phyloP scores from a whole-genome alignment of 2,888 invertebrate genomes.

The Stenchaetothrips biformis region DNA sequence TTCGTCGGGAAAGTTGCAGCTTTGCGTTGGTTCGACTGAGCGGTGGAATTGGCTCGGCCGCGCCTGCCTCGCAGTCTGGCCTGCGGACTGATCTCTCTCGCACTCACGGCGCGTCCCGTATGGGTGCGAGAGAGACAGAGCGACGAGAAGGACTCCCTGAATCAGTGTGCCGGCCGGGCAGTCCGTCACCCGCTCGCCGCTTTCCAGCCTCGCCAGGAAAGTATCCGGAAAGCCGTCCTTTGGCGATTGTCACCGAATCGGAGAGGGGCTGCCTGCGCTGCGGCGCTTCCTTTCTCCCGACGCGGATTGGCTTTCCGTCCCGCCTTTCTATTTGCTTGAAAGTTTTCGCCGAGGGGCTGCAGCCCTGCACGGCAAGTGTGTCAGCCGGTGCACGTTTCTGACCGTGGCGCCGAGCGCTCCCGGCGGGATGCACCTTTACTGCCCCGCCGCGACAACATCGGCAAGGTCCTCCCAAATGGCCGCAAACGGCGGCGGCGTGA shows the following conservation, averaged over 20 bases:
- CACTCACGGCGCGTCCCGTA: too few relatives aligned
- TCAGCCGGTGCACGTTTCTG: too few relatives aligned
- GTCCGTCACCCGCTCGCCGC: neutral
- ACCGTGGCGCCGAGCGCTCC: neutral
- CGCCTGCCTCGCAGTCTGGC: too few relatives aligned
- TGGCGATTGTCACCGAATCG: neutral
- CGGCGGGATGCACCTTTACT: neutral
- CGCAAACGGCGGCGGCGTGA: too few relatives aligned
- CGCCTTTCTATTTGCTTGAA: neutral
- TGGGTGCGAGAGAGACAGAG: too few relatives aligned
- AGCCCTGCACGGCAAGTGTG: neutral
- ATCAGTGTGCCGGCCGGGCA: neutral
- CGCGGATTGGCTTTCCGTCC: neutral
- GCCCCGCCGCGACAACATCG: neutral
- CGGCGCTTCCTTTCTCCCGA: neutral
- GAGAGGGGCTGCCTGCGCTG: neutral
- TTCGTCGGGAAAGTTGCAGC: too few relatives aligned
- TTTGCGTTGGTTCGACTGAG: too few relatives aligned
- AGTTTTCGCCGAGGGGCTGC: neutral
- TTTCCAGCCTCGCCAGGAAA: neutral
- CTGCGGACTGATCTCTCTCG: too few relatives aligned
- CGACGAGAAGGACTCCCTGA: too few relatives aligned
- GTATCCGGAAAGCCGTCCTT: neutral
- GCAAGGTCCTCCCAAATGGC: neutral
- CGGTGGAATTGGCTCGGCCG: too few relatives aligned